Conservation (phyloP, 1,140 invertebrate species). For the Drosophila navojoa region DNA sequence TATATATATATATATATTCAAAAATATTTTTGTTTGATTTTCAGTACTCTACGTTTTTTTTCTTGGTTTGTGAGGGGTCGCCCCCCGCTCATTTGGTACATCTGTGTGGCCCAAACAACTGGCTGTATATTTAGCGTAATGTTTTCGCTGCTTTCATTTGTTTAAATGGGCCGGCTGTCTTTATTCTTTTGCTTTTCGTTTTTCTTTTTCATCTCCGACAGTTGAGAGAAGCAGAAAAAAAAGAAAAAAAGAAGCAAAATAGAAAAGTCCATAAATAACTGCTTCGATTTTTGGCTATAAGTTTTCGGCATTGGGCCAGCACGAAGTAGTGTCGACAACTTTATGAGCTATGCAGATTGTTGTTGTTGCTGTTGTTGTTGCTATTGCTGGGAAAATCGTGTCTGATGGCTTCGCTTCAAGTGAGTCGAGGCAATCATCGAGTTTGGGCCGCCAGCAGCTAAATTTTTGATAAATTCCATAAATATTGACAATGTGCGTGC, state of each 20-base stretch:
- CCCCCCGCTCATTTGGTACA: conserved; percentile 30
- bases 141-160: conserved; percentile 46
- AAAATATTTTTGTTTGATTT: conserved; percentile 46
- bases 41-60: conserved; percentile 10
- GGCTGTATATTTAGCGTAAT: conserved; percentile 70
- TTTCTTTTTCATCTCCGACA: not conserved
- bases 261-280: conserved; percentile 72
- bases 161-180: conserved; percentile 47
- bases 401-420: conserved; percentile 31
- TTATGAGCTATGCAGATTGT: conserved; percentile 43
- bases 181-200: conserved; percentile 7
- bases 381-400: conserved; percentile 8
- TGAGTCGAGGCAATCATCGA: conserved; percentile 33
- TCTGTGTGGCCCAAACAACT: conserved; percentile 51
- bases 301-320: conserved; percentile 46
- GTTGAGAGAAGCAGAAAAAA: conserved; percentile 14
- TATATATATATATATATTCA: conserved; percentile 3
- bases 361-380: not conserved
- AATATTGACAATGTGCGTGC: conserved; percentile 80
- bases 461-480: conserved; percentile 75
- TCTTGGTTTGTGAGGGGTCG: not conserved
- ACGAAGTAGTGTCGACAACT: conserved; percentile 67
- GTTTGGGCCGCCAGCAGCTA: conserved; percentile 11
- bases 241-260: conserved; percentile 33
- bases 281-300: conserved; percentile 66